Evolutionary conservation across 2,888 invertebrate species (phyloP).

Genomic region (Liodrosophila aerea): DNA sequence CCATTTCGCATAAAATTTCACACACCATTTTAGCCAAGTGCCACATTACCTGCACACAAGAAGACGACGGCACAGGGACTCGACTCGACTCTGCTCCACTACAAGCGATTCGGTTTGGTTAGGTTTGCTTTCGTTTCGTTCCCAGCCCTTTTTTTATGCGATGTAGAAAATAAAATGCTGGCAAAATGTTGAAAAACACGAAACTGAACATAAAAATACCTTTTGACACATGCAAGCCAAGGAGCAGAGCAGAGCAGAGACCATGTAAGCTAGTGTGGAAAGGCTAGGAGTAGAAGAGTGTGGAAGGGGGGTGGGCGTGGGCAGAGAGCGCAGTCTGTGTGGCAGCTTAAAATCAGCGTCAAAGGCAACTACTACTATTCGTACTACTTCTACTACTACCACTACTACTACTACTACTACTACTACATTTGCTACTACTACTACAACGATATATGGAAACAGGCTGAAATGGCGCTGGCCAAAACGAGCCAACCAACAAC

Average conservation of each 20-base stretch:
- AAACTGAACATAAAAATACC: constrained; percentile 77
- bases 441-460: constrained; percentile 3
- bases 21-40: constrained; percentile 80
- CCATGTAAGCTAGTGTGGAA: neutral
- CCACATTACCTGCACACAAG: constrained; percentile 79
- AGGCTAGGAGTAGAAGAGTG: neutral
- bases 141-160: neutral
- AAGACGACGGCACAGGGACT: constrained; percentile 67
- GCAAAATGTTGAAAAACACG: constrained; percentile 73
- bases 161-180: constrained; percentile 62
- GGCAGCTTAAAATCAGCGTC: constrained; percentile 69
- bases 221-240: constrained; percentile 76
- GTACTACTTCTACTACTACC: constrained; percentile 1
- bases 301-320: neutral
- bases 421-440: constrained; percentile 10
- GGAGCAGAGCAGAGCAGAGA: neutral
- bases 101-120: neutral
- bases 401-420: constrained; percentile 1
- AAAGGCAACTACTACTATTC: constrained; percentile 42
- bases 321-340: constrained; percentile 2
- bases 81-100: constrained; percentile 43
- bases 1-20: constrained; percentile 79
- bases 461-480: constrained; percentile 54
- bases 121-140: too few species aligned
- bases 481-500: constrained; percentile 36